A percentile compares a stretch with the other conserved stretches of the same genome.
Conservation (phyloP, 2,797 vertebrate species). For the Melanotaenia parkinsoni region DNA sequence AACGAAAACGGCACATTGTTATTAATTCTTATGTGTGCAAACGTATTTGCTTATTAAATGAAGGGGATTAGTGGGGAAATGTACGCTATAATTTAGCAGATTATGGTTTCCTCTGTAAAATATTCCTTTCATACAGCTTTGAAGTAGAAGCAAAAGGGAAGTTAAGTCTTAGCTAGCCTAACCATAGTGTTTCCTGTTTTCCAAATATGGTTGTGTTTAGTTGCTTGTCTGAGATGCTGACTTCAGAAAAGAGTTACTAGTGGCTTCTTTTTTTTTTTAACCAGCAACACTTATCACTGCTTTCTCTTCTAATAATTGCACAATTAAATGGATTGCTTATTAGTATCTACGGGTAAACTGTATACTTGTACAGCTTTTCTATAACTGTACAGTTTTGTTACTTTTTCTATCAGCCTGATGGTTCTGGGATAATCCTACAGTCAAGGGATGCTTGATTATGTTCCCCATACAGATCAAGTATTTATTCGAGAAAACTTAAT, state of each 20-base stretch:
- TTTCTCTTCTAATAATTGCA: background rate
- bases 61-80: background rate
- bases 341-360: background rate
- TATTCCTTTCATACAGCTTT: background rate
- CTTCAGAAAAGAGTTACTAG: background rate
- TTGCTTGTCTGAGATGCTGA: slow-evolving; percentile 43
- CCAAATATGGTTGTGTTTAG: slow-evolving; percentile 75
- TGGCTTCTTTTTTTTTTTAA: slow-evolving; percentile 1
- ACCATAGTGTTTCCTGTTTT: slow-evolving; percentile 77
- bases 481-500: slow-evolving; percentile 3
- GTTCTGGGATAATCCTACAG: background rate
- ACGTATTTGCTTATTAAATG: background rate
- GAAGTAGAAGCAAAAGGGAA: slow-evolving; percentile 25
- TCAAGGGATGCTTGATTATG: background rate
- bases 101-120: background rate
- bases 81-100: background rate
- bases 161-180: slow-evolving; percentile 40
- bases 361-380: background rate
- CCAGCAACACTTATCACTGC: background rate
- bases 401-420: background rate
- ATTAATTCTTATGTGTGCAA: background rate
- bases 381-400: background rate
- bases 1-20: background rate
- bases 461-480: background rate
- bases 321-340: background rate